These are phyloP conservation scores for Pectinophora gossypiella DNA, from an alignment of 1,140 invertebrate genomes.

Conservation along the genomic window DNA sequence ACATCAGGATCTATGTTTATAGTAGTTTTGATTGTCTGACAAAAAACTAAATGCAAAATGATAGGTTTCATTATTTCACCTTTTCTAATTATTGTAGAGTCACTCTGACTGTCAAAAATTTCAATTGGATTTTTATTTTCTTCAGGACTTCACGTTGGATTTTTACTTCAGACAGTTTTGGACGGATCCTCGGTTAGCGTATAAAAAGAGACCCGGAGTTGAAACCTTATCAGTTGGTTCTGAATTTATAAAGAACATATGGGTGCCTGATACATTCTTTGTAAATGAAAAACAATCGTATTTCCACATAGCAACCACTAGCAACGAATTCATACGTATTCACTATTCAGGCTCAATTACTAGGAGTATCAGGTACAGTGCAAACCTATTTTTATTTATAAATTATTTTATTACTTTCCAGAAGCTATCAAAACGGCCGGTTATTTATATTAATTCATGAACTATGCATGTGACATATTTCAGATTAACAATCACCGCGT, in stretches of 20 bases:
- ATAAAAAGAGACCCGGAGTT: constrained; percentile 89
- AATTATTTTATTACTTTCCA: too few species aligned
- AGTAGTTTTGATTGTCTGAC: too few species aligned
- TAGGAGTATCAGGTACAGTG: constrained; percentile 94
- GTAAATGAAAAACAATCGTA: constrained; percentile 99
- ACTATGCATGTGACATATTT: constrained; percentile 29
- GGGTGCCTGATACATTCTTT: constrained; percentile 99
- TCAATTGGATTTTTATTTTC: too few species aligned
- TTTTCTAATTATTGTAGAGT: too few species aligned
- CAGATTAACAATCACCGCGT: constrained; percentile 97
- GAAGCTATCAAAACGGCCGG: too few species aligned
- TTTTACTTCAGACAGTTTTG: constrained; percentile 99
- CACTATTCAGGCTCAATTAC: constrained; percentile 96
- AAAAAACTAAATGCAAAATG: too few species aligned
- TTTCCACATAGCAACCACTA: constrained; percentile 98
- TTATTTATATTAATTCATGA: too few species aligned
- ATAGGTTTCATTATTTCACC: too few species aligned
- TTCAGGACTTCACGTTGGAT: constrained; percentile 97
- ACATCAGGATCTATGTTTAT: too few species aligned
- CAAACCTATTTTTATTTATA: not conserved
- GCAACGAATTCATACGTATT: constrained; percentile 98
- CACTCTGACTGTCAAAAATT: too few species aligned
- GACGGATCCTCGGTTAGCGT: constrained; percentile 95
- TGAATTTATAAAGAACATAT: constrained; percentile 97
- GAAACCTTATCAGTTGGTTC: constrained; percentile 93